Percentiles rank a stretch among this genome's conserved stretches.
These are phyloP conservation scores for Tethea ocularis DNA, from an alignment of 2,888 invertebrate species.

Conservation along the genomic window DNA sequence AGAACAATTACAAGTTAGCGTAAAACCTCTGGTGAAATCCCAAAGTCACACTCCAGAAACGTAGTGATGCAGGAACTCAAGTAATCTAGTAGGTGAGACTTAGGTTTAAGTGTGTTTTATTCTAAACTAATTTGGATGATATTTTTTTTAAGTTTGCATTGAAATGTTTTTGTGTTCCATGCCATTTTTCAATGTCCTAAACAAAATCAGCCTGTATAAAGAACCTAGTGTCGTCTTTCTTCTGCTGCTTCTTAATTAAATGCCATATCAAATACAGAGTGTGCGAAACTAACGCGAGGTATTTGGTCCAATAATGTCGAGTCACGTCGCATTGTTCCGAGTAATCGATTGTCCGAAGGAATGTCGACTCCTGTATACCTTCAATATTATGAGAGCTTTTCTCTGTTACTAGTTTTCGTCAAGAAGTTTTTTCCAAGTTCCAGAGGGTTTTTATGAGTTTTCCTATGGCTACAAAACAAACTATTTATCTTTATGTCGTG, in stretches of 20 bases:
- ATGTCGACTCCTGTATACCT: not conserved
- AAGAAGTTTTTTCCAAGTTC: not conserved
- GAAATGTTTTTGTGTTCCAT: too few relatives aligned
- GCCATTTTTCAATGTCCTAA: too few relatives aligned
- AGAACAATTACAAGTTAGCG: too few relatives aligned
- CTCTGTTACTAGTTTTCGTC: not conserved
- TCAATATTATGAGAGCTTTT: not conserved
- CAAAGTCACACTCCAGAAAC: too few relatives aligned
- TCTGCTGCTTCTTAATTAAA: constrained; percentile 4
- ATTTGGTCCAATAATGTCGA: constrained; percentile 22
- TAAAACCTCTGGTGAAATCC: too few relatives aligned
- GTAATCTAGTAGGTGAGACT: too few relatives aligned
- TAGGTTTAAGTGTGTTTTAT: too few relatives aligned
- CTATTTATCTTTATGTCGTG: too few relatives aligned
- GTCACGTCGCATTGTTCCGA: constrained; percentile 26
- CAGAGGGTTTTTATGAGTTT: not conserved
- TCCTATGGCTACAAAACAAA: not conserved
- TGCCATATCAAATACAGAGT: not conserved
- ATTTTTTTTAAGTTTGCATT: too few relatives aligned
- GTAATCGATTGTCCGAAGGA: constrained; percentile 15
- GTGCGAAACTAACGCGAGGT: constrained; percentile 15
- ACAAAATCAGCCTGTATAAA: too few relatives aligned
- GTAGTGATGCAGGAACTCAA: too few relatives aligned
- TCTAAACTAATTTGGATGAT: too few relatives aligned
- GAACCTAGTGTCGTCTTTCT: not conserved